These are phyloP conservation scores for Decapterus maruadsi DNA, from an alignment of 2,797 vertebrate genomes.

Conservation along the genomic window DNA sequence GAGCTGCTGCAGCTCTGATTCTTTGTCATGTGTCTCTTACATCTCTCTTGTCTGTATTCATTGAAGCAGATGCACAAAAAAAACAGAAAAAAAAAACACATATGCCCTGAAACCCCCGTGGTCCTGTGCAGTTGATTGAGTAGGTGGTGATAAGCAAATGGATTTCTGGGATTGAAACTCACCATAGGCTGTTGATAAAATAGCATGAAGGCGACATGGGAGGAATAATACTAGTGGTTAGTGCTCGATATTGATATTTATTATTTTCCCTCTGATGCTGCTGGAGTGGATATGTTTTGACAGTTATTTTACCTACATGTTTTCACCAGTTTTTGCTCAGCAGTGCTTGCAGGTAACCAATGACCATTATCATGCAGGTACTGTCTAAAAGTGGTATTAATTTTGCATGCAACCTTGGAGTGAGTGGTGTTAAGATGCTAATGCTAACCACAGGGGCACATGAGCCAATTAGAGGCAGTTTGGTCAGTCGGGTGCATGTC, in stretches of 20 bases:
- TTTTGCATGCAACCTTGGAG: conserved; percentile 6
- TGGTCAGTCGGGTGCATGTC: neutral
- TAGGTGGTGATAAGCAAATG: neutral
- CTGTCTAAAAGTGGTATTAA: neutral
- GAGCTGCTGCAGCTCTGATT: conserved; percentile 21
- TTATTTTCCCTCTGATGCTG: too few species aligned
- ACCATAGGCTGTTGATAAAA: neutral
- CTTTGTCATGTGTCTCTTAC: conserved; percentile 11
- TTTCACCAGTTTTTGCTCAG: neutral
- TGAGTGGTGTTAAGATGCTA: conserved; percentile 1
- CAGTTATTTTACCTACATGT: too few species aligned
- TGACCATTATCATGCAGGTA: neutral
- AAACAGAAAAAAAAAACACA: neutral
- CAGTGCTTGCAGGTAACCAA: neutral
- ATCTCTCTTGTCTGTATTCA: neutral
- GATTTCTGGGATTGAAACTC: neutral
- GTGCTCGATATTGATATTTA: neutral
- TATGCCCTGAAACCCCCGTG: neutral
- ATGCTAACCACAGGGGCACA: conserved; percentile 1
- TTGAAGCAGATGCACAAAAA: neutral
- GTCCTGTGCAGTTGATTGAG: neutral
- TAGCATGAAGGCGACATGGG: neutral
- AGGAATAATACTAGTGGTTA: neutral
- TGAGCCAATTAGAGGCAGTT: neutral
- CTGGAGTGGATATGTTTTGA: too few species aligned